These are phyloP conservation scores for Silurus glanis DNA, from an alignment of 2,113 vertebrate genomes.

Conservation along the genomic window DNA sequence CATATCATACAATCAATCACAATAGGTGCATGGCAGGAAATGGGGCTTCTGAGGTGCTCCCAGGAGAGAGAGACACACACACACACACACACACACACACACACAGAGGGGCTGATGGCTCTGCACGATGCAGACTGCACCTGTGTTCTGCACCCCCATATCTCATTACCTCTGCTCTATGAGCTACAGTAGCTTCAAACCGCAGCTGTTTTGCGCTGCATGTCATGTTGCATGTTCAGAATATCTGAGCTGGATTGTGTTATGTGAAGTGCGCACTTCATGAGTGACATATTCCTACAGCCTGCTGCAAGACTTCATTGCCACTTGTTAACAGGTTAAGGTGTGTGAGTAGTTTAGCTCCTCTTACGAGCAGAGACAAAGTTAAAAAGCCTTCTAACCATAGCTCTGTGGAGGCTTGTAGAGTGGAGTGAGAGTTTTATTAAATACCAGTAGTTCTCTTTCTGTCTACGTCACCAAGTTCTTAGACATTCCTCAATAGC, in stretches of 20 bases:
- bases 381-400: neutral
- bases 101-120: constrained; percentile 60
- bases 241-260: constrained; percentile 35
- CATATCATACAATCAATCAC: constrained; percentile 40
- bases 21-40: constrained; percentile 29
- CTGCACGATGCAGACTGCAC: constrained; percentile 60
- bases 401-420: neutral
- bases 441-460: neutral
- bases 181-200: constrained; percentile 42
- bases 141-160: constrained; percentile 48
- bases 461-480: neutral
- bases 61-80: constrained; percentile 36
- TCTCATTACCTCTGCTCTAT: constrained; percentile 55
- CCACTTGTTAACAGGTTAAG: neutral
- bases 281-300: constrained; percentile 19
- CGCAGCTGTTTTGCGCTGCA: constrained; percentile 40
- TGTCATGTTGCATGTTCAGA: constrained; percentile 35
- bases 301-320: neutral
- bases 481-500: constrained; percentile 33
- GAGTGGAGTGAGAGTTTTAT: constrained; percentile 6
- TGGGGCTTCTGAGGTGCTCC: constrained; percentile 59
- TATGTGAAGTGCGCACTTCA: constrained; percentile 26
- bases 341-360: neutral
- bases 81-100: constrained; percentile 30
- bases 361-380: neutral